Conservation (phyloP, 2,888 invertebrate species). For the Melanargia galathea region DNA sequence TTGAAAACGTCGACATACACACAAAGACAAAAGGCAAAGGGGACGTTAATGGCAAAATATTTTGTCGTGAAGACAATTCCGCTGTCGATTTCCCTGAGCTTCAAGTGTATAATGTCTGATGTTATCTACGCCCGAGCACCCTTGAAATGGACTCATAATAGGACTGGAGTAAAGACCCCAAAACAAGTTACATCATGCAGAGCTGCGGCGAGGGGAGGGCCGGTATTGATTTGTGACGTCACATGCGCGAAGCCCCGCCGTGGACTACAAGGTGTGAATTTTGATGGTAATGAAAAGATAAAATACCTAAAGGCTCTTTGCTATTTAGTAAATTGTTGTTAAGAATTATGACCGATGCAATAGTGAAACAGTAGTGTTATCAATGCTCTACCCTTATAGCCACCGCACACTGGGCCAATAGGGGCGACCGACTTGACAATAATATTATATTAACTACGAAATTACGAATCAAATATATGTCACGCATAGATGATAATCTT, state of each 20-base stretch:
- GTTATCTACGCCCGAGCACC: slow-evolving; percentile 29
- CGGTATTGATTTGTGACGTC: slow-evolving; percentile 55
- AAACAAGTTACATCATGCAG: slow-evolving; percentile 47
- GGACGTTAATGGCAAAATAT: background rate
- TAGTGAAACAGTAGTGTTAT: no score
- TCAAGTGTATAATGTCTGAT: slow-evolving; percentile 2
- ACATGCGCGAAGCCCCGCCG: slow-evolving; percentile 43
- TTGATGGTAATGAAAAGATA: slow-evolving; percentile 25
- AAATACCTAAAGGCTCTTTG: background rate
- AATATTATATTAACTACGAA: no score
- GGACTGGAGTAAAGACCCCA: slow-evolving; percentile 37
- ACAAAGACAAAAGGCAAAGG: background rate
- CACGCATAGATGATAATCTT: no score
- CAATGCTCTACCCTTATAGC: no score
- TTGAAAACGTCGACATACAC: background rate
- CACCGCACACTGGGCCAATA: no score
- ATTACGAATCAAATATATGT: no score
- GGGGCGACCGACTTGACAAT: no score
- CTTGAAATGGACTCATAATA: slow-evolving; percentile 41
- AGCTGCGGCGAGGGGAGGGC: slow-evolving; percentile 30
- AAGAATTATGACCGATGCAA: background rate
- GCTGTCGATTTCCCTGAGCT: background rate
- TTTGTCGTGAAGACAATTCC: background rate
- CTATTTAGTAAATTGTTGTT: background rate
- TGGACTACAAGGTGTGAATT: slow-evolving; percentile 26